Evolutionary conservation across 2,113 vertebrate species (phyloP).

Genomic region (Willisornis vidua): DNA sequence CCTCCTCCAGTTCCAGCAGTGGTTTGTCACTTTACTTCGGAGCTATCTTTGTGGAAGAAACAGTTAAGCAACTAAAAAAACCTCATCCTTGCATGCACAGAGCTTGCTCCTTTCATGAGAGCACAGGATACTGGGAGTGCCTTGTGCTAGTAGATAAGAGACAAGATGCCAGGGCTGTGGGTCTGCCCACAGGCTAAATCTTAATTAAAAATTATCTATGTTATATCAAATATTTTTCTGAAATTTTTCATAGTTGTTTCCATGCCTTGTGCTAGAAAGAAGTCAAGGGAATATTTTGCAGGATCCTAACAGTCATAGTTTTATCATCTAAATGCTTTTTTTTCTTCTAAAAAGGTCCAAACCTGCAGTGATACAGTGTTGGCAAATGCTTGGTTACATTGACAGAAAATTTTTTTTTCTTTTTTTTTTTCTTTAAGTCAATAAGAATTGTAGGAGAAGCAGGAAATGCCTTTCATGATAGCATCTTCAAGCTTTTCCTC

Average conservation of each 20-base stretch:
- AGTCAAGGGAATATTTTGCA: not conserved
- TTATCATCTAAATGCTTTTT: not conserved
- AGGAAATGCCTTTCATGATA: constrained; percentile 15
- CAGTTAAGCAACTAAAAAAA: not conserved
- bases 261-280: not conserved
- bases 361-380: not conserved
- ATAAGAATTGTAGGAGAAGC: not conserved
- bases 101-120: not conserved
- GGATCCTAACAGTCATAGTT: not conserved
- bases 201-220: constrained; percentile 62
- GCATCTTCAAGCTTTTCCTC: constrained; percentile 19
- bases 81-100: not conserved
- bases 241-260: not conserved
- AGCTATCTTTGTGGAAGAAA: not conserved
- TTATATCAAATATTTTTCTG: constrained; percentile 43
- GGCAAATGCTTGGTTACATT: not conserved
- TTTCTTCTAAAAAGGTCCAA: not conserved
- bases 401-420: not conserved
- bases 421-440: not conserved
- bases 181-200: constrained; percentile 35
- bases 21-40: not conserved
- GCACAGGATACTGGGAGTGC: constrained; percentile 31
- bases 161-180: not conserved
- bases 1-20: not conserved
- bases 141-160: constrained; percentile 29